Conservation (phyloP, 2,888 invertebrate genomes). For the Taphrorychus bicolor region DNA sequence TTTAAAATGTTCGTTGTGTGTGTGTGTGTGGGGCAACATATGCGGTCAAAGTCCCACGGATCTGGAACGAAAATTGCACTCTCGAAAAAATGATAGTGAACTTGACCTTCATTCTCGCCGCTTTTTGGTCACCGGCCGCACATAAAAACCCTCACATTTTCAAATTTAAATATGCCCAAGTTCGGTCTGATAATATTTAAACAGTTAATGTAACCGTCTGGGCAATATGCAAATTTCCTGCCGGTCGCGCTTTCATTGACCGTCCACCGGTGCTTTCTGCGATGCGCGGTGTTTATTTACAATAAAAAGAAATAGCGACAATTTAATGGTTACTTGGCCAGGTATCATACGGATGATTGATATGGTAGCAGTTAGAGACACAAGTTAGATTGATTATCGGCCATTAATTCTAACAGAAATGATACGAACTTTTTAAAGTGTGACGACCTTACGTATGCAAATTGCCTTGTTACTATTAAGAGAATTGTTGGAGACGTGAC, state of each 20-base stretch:
- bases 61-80: neutral
- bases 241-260: neutral
- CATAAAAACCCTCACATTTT: neutral
- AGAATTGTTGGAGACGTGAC: neutral
- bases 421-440: neutral
- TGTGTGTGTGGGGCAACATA: neutral
- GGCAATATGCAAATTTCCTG: neutral
- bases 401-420: neutral
- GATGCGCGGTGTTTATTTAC: neutral
- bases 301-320: neutral
- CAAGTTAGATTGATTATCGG: too few species aligned
- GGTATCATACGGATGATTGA: neutral
- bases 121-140: neutral
- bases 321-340: neutral
- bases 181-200: neutral
- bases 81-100: neutral
- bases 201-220: neutral
- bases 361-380: too few species aligned
- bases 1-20: neutral
- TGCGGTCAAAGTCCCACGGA: neutral
- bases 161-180: neutral
- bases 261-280: neutral
- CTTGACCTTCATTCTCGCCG: neutral
- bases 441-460: neutral
- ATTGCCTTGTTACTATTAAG: neutral